Evolutionary conservation across 1,140 invertebrate species (phyloP).

Genomic region (Anadara kagoshimensis): DNA sequence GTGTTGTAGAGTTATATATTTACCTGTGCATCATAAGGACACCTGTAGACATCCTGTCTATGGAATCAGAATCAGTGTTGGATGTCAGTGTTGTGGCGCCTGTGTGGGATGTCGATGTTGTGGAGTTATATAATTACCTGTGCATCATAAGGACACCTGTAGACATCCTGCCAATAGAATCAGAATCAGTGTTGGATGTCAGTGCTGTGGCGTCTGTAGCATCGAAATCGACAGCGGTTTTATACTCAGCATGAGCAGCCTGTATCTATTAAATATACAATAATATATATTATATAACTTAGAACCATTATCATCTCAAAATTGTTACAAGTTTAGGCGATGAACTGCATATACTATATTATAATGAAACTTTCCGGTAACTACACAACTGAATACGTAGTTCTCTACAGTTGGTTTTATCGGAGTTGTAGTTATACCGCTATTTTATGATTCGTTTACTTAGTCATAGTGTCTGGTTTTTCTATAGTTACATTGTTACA

Average conservation of each 20-base stretch:
- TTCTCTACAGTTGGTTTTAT: no score
- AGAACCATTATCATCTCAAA: no score
- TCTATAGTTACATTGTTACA: no score
- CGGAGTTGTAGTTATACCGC: no score
- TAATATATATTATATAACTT: background rate
- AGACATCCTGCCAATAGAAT: conserved; percentile 17
- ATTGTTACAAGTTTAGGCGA: no score
- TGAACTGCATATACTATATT: no score
- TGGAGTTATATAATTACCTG: background rate
- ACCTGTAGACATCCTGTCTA: conserved; percentile 15
- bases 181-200: background rate
- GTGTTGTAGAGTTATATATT: background rate
- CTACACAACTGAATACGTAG: no score
- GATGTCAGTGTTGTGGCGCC: conserved; percentile 9
- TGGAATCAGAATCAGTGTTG: conserved; percentile 2
- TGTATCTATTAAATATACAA: conserved; percentile 14
- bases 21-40: conserved; percentile 18
- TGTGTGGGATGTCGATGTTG: background rate
- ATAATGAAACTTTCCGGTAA: no score
- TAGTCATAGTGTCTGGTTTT: no score
- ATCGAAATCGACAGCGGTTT: conserved; percentile 16
- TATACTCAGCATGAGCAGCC: conserved; percentile 12
- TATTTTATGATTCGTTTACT: no score
- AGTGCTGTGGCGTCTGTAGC: conserved; percentile 19
- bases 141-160: conserved; percentile 5